These are phyloP conservation scores for Ascidia mentula DNA, from an alignment of 23 tunicate genomes.

Conservation along the genomic window DNA sequence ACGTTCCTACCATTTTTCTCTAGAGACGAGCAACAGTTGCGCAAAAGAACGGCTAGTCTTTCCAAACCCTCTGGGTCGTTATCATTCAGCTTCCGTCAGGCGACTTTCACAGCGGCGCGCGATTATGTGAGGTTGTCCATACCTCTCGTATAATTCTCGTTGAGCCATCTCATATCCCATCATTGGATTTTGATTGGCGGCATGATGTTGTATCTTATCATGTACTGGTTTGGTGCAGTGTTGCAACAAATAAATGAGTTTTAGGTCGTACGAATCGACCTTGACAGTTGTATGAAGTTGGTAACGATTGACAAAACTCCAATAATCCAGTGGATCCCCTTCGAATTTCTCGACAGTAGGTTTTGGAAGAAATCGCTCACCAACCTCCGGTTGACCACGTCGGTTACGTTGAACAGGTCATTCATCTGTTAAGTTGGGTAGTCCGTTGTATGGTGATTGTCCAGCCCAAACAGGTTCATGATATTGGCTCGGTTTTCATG, in stretches of 20 bases:
- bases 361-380: constrained; percentile 31
- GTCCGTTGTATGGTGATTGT: no score
- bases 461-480: no score
- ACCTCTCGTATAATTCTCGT: constrained; percentile 24
- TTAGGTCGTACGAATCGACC: constrained; percentile 10
- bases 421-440: no score
- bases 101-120: constrained; percentile 20
- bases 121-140: constrained; percentile 34
- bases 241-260: constrained; percentile 24
- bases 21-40: constrained; percentile 10
- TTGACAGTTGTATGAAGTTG: constrained; percentile 22
- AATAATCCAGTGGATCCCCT: constrained; percentile 38
- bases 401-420: no score
- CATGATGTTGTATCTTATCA: constrained; percentile 25
- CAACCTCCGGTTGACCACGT: constrained; percentile 16
- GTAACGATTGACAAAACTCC: constrained; percentile 26
- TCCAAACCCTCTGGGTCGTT: constrained; percentile 30
- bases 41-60: constrained; percentile 7
- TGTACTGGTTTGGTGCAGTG: constrained; percentile 21
- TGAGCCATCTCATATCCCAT: constrained; percentile 4
- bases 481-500: no score
- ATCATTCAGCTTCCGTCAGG: neutral
- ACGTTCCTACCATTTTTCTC: constrained; percentile 7
- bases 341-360: constrained; percentile 28
- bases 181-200: neutral